phyloP scores from a whole-genome alignment of 2,113 vertebrate species.

The Athene noctua region DNA sequence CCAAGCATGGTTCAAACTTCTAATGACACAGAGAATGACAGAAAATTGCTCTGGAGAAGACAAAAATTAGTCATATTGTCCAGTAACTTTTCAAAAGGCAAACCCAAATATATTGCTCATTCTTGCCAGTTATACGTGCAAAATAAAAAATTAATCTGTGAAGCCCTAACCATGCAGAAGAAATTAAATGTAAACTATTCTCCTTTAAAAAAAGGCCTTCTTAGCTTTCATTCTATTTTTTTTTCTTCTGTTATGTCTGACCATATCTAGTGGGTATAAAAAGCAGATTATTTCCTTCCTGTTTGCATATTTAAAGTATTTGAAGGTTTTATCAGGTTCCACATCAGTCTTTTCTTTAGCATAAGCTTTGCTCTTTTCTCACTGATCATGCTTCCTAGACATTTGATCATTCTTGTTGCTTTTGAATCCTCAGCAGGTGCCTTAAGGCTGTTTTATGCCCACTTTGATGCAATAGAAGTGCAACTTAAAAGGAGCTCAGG shows the following conservation, averaged over 20 bases:
- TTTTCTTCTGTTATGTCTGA: neutral
- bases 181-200: neutral
- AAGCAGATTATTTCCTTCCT: neutral
- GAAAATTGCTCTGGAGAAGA: neutral
- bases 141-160: neutral
- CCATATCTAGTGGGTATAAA: neutral
- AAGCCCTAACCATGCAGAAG: neutral
- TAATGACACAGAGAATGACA: neutral
- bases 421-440: constrained; percentile 48
- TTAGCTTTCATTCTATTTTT: neutral
- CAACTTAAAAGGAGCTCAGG: constrained; percentile 29
- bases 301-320: constrained; percentile 17
- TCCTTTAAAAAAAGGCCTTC: neutral
- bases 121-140: neutral
- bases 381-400: constrained; percentile 11
- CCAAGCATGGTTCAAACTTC: neutral
- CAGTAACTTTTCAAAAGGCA: neutral
- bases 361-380: constrained; percentile 15
- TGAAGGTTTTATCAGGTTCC: neutral
- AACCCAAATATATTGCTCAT: neutral
- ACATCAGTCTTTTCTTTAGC: constrained; percentile 4
- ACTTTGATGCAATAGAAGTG: constrained; percentile 49
- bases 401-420: constrained; percentile 57
- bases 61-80: rapidly evolving
- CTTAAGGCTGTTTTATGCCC: constrained; percentile 39